phyloP scores from a whole-genome alignment of 2,797 vertebrate species.

The Scolopax rusticola region DNA sequence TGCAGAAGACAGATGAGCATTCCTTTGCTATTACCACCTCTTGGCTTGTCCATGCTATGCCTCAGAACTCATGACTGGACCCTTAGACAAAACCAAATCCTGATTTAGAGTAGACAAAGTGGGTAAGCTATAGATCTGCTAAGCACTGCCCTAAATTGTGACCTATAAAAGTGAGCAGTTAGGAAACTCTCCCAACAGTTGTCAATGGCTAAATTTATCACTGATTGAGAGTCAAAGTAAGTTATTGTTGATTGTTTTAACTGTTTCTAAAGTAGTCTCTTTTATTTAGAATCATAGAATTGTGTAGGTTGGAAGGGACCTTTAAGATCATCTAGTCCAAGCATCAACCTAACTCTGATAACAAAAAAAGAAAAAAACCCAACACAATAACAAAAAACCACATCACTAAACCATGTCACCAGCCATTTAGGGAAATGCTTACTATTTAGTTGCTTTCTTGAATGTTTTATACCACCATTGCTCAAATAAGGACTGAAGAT shows the following conservation, averaged over 20 bases:
- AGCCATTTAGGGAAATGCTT: background rate
- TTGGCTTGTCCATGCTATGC: background rate
- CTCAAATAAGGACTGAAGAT: background rate
- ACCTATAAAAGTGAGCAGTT: background rate
- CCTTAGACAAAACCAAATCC: background rate
- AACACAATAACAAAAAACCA: too few relatives aligned
- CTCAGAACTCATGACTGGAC: background rate
- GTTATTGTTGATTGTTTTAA: background rate
- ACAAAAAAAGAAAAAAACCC: too few relatives aligned
- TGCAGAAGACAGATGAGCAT: background rate
- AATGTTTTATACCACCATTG: background rate
- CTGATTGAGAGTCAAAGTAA: background rate
- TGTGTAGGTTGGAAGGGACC: too few relatives aligned
- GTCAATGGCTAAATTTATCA: background rate
- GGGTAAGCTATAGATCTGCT: background rate
- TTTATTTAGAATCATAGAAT: background rate
- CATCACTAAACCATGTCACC: too few relatives aligned
- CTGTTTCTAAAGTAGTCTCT: background rate
- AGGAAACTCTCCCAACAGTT: background rate
- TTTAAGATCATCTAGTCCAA: too few relatives aligned
- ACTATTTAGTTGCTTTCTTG: background rate
- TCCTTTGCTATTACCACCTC: background rate
- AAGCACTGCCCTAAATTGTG: background rate
- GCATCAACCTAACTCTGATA: too few relatives aligned
- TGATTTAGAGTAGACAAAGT: background rate